Evolutionary conservation across 1,140 invertebrate genomes (phyloP).

Genomic region (Bicyclus anynana): DNA sequence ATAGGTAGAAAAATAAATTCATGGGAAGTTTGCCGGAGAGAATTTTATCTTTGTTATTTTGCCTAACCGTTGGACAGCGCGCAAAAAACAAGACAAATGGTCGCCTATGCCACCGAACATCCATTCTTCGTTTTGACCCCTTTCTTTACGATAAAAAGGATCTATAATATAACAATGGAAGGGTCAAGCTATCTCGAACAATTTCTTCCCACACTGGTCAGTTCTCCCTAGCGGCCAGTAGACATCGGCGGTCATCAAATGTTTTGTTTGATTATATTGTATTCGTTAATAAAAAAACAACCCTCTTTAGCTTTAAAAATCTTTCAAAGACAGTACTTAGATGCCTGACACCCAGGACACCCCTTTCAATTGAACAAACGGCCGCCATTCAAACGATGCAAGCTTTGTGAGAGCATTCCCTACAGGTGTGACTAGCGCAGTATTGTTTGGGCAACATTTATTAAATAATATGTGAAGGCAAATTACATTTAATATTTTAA

Average conservation of each 20-base stretch:
- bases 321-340: slow-evolving; percentile 55
- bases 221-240: slow-evolving; percentile 47
- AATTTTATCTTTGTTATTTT: slow-evolving; percentile 62
- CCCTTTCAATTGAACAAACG: slow-evolving; percentile 52
- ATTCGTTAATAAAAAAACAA: slow-evolving; percentile 51
- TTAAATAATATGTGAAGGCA: background rate
- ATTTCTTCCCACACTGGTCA: slow-evolving; percentile 44
- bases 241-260: slow-evolving; percentile 68
- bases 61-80: slow-evolving; percentile 52
- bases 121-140: slow-evolving; percentile 45
- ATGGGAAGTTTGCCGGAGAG: slow-evolving; percentile 57
- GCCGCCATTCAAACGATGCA: slow-evolving; percentile 36
- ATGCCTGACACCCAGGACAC: slow-evolving; percentile 48
- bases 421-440: slow-evolving; percentile 41
- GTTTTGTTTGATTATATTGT: slow-evolving; percentile 55
- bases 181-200: slow-evolving; percentile 56
- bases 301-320: slow-evolving; percentile 49
- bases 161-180: slow-evolving; percentile 49
- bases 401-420: slow-evolving; percentile 21
- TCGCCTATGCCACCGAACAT: slow-evolving; percentile 37
- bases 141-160: slow-evolving; percentile 46
- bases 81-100: slow-evolving; percentile 61
- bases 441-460: background rate
- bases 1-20: slow-evolving; percentile 73
- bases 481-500: background rate